These are phyloP conservation scores for Tipula helvola DNA, from an alignment of 2,888 invertebrate genomes.

Conservation along the genomic window DNA sequence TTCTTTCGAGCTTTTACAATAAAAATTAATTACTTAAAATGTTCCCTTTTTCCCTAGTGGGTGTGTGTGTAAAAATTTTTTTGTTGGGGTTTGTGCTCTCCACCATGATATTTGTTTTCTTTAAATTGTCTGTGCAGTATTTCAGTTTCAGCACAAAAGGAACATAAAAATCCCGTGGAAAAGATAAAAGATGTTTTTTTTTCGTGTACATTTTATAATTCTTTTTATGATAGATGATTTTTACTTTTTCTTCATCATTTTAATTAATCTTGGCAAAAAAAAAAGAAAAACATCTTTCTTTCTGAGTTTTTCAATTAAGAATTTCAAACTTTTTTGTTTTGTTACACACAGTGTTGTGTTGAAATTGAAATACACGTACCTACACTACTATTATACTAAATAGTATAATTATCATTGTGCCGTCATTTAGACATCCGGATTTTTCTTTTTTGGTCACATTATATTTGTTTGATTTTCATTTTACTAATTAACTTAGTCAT, in stretches of 20 bases:
- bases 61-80: not conserved
- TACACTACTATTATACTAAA: not conserved
- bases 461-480: not conserved
- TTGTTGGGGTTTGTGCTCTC: not conserved
- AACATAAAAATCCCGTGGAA: not conserved
- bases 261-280: not conserved
- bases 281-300: not conserved
- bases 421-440: not conserved
- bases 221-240: not conserved
- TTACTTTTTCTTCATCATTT: not conserved
- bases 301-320: not conserved
- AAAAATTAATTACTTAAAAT: not conserved
- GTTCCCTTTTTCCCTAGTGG: not conserved
- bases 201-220: not conserved
- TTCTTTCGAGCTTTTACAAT: not conserved
- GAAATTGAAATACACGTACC: not conserved
- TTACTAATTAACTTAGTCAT: not conserved
- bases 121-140: not conserved
- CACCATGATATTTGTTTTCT: not conserved
- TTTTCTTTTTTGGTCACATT: not conserved
- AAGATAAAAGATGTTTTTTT: not conserved
- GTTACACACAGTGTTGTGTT: not conserved
- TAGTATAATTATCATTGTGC: not conserved
- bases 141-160: not conserved
- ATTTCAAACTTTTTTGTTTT: not conserved